phyloP scores from a whole-genome alignment of 2,113 vertebrate genomes.

The Scytalopus superciliaris region DNA sequence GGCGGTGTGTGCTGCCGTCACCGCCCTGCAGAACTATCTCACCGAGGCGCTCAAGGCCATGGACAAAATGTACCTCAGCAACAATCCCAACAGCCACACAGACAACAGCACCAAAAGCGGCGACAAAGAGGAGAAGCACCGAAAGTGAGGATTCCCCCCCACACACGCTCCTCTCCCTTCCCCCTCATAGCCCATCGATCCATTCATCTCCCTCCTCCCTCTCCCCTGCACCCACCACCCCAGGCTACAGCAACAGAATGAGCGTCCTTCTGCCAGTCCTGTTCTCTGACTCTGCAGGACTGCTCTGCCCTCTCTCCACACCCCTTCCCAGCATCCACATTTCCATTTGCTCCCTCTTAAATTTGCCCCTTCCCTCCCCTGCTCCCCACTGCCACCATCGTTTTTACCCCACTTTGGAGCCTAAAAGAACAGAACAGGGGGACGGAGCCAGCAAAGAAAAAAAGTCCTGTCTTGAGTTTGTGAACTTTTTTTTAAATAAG shows the following conservation, averaged over 20 bases:
- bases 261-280: conserved; percentile 75
- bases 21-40: conserved; percentile 99
- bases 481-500: conserved; percentile 80
- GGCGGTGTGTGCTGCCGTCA: conserved; percentile 95
- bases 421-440: conserved; percentile 74
- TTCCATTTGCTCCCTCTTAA: conserved; percentile 33
- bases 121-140: conserved; percentile 99
- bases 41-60: conserved; percentile 99
- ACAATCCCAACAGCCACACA: conserved; percentile 96
- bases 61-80: conserved; percentile 99
- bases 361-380: background rate
- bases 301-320: conserved; percentile 49
- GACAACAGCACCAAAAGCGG: conserved; percentile 95
- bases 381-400: background rate
- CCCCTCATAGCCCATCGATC: conserved; percentile 36
- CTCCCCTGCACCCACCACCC: conserved; percentile 11
- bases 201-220: conserved; percentile 22
- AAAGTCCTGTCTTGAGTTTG: conserved; percentile 81
- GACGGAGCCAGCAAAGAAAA: conserved; percentile 76
- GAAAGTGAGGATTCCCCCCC: conserved; percentile 85
- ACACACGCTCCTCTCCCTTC: background rate
- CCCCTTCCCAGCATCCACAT: conserved; percentile 1
- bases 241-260: conserved; percentile 69
- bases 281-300: conserved; percentile 75
- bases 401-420: conserved; percentile 61